Percentiles rank a stretch among this genome's conserved stretches.
These are phyloP conservation scores for Pseudomyrmex flavicornis DNA, from an alignment of 1,140 invertebrate species.

Conservation along the genomic window DNA sequence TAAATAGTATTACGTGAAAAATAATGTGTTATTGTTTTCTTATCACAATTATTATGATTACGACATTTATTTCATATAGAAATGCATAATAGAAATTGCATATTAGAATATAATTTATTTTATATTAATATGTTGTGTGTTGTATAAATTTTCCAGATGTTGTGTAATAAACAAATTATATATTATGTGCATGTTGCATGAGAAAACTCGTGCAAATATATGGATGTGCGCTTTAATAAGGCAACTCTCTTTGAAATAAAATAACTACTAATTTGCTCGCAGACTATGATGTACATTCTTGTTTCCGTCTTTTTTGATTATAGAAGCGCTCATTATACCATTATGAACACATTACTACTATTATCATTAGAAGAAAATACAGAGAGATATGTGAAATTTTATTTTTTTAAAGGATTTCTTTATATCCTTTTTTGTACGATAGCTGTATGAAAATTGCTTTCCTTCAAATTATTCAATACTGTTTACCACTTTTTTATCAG, in stretches of 20 bases:
- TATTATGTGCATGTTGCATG: not conserved
- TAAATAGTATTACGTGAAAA: too few species aligned
- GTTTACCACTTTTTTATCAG: too few species aligned
- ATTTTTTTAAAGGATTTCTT: not conserved
- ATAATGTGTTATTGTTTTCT: too few species aligned
- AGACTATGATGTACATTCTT: not conserved
- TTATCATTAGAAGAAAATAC: not conserved
- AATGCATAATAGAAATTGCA: too few species aligned
- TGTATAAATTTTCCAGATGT: too few species aligned
- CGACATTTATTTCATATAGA: too few species aligned
- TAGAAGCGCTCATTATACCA: not conserved
- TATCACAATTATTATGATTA: too few species aligned
- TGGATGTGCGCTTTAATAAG: not conserved
- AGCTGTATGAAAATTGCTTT: too few species aligned
- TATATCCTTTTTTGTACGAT: too few species aligned
- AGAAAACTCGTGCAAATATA: not conserved
- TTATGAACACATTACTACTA: not conserved
- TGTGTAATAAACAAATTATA: conserved; percentile 28
- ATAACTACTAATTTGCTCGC: not conserved
- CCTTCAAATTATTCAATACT: too few species aligned
- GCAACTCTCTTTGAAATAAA: conserved; percentile 27
- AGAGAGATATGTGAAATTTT: not conserved
- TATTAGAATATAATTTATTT: conserved; percentile 9
- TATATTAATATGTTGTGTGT: not conserved
- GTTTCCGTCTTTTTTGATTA: conserved; percentile 26